Evolutionary conservation across 1,140 invertebrate species (phyloP).

Genomic region (Drosophila mojavensis): DNA sequence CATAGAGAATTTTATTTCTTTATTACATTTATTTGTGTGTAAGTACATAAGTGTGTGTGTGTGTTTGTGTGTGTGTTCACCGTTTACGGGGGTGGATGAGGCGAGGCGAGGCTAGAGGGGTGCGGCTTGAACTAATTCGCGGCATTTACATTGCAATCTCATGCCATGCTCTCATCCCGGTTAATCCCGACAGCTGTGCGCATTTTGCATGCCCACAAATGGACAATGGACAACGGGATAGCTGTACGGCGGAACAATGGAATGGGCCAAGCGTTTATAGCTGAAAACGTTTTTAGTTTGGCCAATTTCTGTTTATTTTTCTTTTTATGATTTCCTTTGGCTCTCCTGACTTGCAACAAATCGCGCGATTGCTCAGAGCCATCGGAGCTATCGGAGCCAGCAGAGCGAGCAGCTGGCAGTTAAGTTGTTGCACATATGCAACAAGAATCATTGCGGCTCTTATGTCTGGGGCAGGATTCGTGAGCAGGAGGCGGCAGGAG

Average conservation of each 20-base stretch:
- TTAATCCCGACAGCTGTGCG: constrained; percentile 77
- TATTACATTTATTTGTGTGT: constrained; percentile 78
- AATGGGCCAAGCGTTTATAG: neutral
- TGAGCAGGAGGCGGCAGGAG: too few relatives aligned
- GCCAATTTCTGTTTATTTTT: neutral
- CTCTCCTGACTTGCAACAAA: constrained; percentile 66
- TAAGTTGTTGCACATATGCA: constrained; percentile 68
- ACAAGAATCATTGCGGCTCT: constrained; percentile 48
- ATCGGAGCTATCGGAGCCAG: neutral
- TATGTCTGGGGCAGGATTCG: constrained; percentile 26
- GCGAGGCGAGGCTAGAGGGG: constrained; percentile 7
- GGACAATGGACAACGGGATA: neutral
- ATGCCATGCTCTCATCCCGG: constrained; percentile 17
- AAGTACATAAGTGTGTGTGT: constrained; percentile 1
- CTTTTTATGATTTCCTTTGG: neutral
- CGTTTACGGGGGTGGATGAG: constrained; percentile 29
- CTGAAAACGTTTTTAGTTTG: neutral
- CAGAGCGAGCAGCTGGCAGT: constrained; percentile 48
- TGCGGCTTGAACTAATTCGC: constrained; percentile 56
- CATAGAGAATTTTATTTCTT: constrained; percentile 69
- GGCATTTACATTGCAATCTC: constrained; percentile 71
- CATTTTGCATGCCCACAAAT: constrained; percentile 52
- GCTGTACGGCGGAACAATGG: neutral
- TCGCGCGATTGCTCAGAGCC: constrained; percentile 46
- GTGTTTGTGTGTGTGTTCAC: neutral